A percentile compares a stretch with the other conserved stretches of the same genome.
These are phyloP conservation scores for Euura lappo DNA, from an alignment of 1,140 invertebrate species.

Conservation along the genomic window DNA sequence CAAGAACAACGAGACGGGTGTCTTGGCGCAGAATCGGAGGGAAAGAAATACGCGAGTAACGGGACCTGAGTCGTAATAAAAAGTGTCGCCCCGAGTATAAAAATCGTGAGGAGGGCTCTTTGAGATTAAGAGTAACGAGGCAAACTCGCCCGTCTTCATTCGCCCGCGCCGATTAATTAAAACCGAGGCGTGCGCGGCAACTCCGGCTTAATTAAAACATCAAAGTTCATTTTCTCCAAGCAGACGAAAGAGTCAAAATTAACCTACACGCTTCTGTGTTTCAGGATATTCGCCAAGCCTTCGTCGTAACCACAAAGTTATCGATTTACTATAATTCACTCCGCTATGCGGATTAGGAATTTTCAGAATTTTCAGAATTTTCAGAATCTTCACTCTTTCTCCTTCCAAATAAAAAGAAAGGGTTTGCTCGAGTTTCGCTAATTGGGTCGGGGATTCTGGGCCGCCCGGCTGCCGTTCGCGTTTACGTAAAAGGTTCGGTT, in stretches of 20 bases:
- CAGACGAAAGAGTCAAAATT: not conserved
- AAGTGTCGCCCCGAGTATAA: not conserved
- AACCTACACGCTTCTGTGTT: too few relatives aligned
- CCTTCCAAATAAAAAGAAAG: too few relatives aligned
- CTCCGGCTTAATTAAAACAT: slow-evolving; percentile 5
- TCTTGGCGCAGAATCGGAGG: too few relatives aligned
- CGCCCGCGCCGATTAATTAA: not conserved
- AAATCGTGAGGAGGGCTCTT: not conserved
- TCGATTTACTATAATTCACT: too few relatives aligned
- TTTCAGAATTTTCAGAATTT: too few relatives aligned
- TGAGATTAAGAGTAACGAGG: not conserved
- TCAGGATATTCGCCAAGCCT: too few relatives aligned
- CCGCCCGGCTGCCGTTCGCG: not conserved
- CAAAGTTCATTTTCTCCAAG: slow-evolving; percentile 1
- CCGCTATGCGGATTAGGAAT: too few relatives aligned
- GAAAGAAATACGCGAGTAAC: too few relatives aligned
- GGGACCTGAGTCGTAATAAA: too few relatives aligned
- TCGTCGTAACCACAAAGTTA: too few relatives aligned
- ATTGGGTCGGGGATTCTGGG: not conserved
- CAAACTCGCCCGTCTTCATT: slow-evolving; percentile 1
- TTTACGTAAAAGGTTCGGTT: slow-evolving; percentile 5
- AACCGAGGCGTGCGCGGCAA: not conserved
- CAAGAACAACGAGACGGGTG: too few relatives aligned
- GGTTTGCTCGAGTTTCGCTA: not conserved
- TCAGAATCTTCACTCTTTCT: too few relatives aligned